Evolutionary conservation across 1,140 invertebrate species (phyloP), one percentile per base, ranked within the genome.

Genomic region (Episyrphus balteatus): DNA sequence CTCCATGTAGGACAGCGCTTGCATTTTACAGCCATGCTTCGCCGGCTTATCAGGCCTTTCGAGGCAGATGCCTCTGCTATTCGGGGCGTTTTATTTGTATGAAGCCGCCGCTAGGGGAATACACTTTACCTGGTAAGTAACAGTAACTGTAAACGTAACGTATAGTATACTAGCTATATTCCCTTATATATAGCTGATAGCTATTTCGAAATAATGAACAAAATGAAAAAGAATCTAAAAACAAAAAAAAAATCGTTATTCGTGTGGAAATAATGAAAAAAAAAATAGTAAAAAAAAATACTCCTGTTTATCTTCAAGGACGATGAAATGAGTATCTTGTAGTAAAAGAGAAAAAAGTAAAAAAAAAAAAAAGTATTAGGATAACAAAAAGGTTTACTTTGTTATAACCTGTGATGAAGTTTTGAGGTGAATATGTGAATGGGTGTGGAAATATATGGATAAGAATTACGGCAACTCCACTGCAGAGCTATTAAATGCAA

Each of bases 81-180:
- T 89, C 86, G 31, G 88, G 88, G 26, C 78, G 81, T 50, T 92
- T 92, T 70, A 89, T 92, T 68, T 92, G 88, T 70, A 90, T 89
- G 82, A 80, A 87, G 57, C 88, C 89, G 46, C 79, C 81, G 51
- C 82, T 83, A 53, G 83, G 85, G 84, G 72, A 78, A 64, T 72
- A 68, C 53, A 52, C 57, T 46, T 51, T 68, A 48, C 65, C 64
- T 62, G 64, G 64, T 68, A 43, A 62, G 46, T 48, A 15, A 5
- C 12, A 12, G 17, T 9, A 14, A n/a, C n/a, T n/a, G n/a, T n/a
- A n/a, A n/a, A n/a, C n/a, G n/a, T n/a, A n/a, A n/a, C n/a, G n/a
- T n/a, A n/a, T n/a, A n/a, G n/a, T n/a, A n/a, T n/a, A n/a, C n/a
- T n/a, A n/a, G n/a, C n/a, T n/a, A 37, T 14, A 37, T 14, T 26